A percentile compares a stretch with the other conserved stretches of the same genome.
Evolutionary conservation across 2,113 vertebrate genomes (phyloP).

Genomic region (Eclectus roratus): DNA sequence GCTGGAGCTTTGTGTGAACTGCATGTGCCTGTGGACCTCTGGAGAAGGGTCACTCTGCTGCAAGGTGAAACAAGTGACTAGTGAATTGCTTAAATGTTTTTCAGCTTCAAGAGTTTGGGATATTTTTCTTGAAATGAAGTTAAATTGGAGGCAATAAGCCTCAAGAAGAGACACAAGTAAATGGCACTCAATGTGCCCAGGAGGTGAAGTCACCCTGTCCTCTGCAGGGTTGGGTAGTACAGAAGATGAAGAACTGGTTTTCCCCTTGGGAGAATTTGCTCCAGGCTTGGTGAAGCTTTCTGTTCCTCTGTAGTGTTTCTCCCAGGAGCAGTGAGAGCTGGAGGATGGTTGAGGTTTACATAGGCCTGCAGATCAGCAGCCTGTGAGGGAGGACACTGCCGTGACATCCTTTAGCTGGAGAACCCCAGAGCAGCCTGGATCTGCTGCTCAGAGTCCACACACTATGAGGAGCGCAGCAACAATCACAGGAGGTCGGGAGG

Average conservation of each 20-base stretch:
- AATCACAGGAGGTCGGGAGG: accelerated
- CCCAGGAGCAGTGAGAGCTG: background rate
- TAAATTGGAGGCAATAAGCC: background rate
- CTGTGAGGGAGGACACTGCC: background rate
- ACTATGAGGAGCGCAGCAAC: background rate
- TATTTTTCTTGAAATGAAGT: background rate
- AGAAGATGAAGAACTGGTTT: background rate
- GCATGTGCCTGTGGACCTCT: background rate
- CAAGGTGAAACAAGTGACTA: background rate
- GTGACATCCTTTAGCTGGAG: background rate
- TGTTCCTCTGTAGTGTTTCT: background rate
- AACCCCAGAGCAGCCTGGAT: background rate
- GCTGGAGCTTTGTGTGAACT: background rate
- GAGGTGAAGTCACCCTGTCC: background rate
- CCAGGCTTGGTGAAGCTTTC: background rate
- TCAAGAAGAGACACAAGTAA: background rate
- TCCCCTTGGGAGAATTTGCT: background rate
- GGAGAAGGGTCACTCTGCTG: background rate
- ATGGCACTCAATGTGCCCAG: background rate
- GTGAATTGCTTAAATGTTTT: background rate
- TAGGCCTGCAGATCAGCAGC: background rate
- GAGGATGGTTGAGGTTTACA: accelerated
- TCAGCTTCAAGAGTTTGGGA: background rate
- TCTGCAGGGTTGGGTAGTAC: background rate
- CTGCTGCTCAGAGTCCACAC: background rate